Percentiles rank a stretch among this genome's conserved stretches.
phyloP scores from a whole-genome alignment of 2,113 vertebrate genomes.

The Odontophorus gujanensis region DNA sequence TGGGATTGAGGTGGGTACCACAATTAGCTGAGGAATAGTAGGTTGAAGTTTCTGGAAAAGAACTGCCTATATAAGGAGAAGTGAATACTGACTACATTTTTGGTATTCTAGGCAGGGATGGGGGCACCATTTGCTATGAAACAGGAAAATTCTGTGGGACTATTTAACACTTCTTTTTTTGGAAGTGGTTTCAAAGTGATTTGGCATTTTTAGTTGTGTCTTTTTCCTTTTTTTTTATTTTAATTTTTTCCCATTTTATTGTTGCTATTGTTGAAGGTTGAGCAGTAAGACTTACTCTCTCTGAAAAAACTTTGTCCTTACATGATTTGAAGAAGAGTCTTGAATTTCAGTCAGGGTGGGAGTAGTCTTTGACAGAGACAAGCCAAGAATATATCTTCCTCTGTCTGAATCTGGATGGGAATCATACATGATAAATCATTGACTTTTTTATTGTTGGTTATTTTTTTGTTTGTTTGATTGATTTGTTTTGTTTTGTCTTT shows the following conservation, averaged over 20 bases:
- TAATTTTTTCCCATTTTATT: neutral
- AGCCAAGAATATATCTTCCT: neutral
- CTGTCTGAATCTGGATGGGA: neutral
- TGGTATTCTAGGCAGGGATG: neutral
- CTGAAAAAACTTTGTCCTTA: neutral
- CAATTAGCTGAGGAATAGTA: neutral
- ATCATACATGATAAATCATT: neutral
- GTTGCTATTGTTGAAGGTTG: no score
- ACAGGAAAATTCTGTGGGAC: neutral
- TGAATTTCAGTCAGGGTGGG: slow-evolving; percentile 12
- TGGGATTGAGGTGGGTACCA: neutral
- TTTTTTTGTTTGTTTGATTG: no score
- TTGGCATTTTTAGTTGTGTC: neutral
- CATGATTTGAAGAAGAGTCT: neutral
- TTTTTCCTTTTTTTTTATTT: neutral
- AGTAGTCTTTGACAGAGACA: neutral
- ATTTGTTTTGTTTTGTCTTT: neutral
- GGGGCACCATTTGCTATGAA: neutral
- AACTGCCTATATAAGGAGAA: neutral
- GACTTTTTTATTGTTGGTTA: neutral
- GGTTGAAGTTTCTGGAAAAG: neutral
- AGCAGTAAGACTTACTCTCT: neutral
- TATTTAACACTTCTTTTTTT: neutral
- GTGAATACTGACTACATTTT: neutral
- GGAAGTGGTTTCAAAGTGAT: neutral